Evolutionary conservation across 1,140 invertebrate genomes (phyloP), one percentile per base, ranked within the genome.

Genomic region (Contarinia nasturtii): DNA sequence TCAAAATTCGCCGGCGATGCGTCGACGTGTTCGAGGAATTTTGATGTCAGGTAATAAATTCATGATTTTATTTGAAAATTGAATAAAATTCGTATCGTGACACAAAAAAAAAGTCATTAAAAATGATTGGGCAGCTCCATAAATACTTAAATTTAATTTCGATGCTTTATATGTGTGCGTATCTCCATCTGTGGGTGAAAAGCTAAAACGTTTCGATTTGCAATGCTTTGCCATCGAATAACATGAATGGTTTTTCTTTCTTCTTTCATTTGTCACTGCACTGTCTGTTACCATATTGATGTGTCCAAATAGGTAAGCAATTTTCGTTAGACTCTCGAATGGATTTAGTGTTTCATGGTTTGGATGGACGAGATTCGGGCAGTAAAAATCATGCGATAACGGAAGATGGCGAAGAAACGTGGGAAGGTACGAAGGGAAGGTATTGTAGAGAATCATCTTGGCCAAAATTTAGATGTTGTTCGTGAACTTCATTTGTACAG

Each of bases 321-420:
- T 89, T 86, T 64, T 91, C 86, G 2, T 69, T 93, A 34, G 87
- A 93, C 67, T 91, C 86, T 0, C 77, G 84, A 55, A 84, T 91
- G 75, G 86, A 92, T 64, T 72, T 93, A 49, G 84, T 87, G n/a
- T 56, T 61, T 40, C 55, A 60, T 42, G 40, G 40, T 8, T 43
- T 48, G n/a, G 46, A 47, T 14, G 33, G 14, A 20, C 20, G 19
- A 15, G 43, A 46, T 5, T 47, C 33, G n/a, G 48, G 21, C 33
- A 41, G 47, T 12, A 38, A 46, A 34, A 5, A 7, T n/a, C 19
- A 19, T 37, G 50, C 54, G 40, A 64, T 64, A 33, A 47, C 54
- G 7, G 61, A 64, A 49, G 61, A 62, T 43, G 56, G 53, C 43
- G 60, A 64, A 48, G 59, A 62, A 48, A 51, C 49, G 27, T 51